phyloP scores from a whole-genome alignment of 2,113 vertebrate species.

The Tyrannus savana region DNA sequence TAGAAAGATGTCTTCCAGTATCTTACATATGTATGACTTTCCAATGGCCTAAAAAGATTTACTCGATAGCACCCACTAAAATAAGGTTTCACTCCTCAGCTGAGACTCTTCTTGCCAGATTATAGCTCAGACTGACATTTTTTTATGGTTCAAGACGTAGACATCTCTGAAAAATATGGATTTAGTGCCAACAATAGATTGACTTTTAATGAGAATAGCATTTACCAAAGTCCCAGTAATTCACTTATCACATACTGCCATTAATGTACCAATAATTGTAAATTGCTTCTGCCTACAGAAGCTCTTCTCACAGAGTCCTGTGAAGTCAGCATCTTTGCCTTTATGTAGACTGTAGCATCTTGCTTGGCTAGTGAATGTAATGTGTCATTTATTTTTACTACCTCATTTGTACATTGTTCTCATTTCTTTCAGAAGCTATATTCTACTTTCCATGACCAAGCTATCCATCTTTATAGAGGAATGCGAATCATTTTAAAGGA shows the following conservation, averaged over 20 bases:
- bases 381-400: slow-evolving; percentile 70
- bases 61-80: slow-evolving; percentile 19
- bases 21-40: background rate
- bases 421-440: slow-evolving; percentile 24
- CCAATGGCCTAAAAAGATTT: slow-evolving; percentile 6
- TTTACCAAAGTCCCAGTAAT: slow-evolving; percentile 16
- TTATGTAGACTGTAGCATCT: slow-evolving; percentile 51
- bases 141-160: slow-evolving; percentile 5
- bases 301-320: slow-evolving; percentile 8
- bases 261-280: slow-evolving; percentile 54
- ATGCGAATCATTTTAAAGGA: slow-evolving; percentile 47
- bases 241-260: background rate
- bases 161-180: slow-evolving; percentile 37
- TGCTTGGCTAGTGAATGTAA: slow-evolving; percentile 68
- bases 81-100: slow-evolving; percentile 29
- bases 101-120: slow-evolving; percentile 48
- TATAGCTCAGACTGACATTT: background rate
- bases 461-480: slow-evolving; percentile 47
- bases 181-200: slow-evolving; percentile 48
- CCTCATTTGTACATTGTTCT: slow-evolving; percentile 57
- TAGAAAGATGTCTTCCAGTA: background rate
- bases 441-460: slow-evolving; percentile 3
- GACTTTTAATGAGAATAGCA: slow-evolving; percentile 58
- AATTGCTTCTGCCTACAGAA: slow-evolving; percentile 21
- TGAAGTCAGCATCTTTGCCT: slow-evolving; percentile 69